Conservation (phyloP, 2,797 vertebrate genomes). For the Hydrocynus forskahlii region DNA sequence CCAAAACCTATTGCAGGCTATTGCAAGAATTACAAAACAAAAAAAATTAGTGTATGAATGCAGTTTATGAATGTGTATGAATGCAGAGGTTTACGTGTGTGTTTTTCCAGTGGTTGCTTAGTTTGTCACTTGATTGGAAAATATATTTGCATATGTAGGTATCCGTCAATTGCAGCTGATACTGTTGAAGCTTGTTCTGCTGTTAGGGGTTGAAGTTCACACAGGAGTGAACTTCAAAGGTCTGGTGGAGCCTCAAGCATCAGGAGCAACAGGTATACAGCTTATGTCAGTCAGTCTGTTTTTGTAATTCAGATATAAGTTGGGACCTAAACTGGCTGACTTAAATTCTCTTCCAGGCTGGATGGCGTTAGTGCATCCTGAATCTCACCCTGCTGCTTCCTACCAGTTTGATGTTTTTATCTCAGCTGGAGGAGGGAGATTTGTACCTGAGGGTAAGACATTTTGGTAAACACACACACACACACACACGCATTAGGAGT, state of each 20-base stretch:
- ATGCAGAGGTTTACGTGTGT: neutral
- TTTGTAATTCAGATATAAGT: neutral
- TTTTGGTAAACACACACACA: too few species aligned
- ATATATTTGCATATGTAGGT: slow-evolving; percentile 71
- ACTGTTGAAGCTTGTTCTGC: slow-evolving; percentile 87
- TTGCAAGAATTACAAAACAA: too few species aligned
- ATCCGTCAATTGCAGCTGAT: slow-evolving; percentile 94
- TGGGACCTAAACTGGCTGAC: neutral
- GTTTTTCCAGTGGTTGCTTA: neutral
- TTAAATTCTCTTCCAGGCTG: slow-evolving; percentile 72
- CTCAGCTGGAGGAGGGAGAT: slow-evolving; percentile 90
- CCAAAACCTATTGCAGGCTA: too few species aligned
- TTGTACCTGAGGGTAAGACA: slow-evolving; percentile 85
- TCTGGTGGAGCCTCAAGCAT: slow-evolving; percentile 73
- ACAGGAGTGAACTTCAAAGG: slow-evolving; percentile 82
- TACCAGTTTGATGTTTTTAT: slow-evolving; percentile 92
- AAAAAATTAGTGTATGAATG: too few species aligned
- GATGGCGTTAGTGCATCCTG: slow-evolving; percentile 82
- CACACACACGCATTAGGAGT: too few species aligned
- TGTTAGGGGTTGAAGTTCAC: slow-evolving; percentile 94
- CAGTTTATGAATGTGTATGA: neutral
- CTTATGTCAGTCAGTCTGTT: neutral
- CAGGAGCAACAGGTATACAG: slow-evolving; percentile 64
- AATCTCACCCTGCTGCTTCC: slow-evolving; percentile 72
- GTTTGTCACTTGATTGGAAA: neutral